A percentile compares a stretch with the other conserved stretches of the same genome.
Evolutionary conservation across 1,140 invertebrate species (phyloP).

Genomic region (Drosophila orosa): DNA sequence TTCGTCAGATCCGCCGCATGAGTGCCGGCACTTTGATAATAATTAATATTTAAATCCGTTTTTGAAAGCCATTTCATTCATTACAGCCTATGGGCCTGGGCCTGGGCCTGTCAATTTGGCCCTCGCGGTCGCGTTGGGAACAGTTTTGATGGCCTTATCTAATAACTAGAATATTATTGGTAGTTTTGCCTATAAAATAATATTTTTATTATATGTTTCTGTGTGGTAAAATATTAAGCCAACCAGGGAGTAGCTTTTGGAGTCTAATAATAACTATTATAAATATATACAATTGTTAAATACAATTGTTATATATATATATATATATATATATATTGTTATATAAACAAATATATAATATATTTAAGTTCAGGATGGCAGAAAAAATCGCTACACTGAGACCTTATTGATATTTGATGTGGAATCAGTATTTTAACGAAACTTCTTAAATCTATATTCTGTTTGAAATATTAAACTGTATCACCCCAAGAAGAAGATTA

Average conservation of each 20-base stretch:
- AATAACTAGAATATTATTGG: not conserved
- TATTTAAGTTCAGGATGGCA: too few relatives aligned
- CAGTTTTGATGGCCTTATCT: constrained; percentile 13
- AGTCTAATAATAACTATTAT: not conserved
- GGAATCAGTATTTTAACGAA: too few relatives aligned
- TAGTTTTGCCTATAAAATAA: not conserved
- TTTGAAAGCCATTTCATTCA: constrained; percentile 55
- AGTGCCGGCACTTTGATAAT: constrained; percentile 69
- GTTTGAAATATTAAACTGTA: too few relatives aligned
- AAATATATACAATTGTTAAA: too few relatives aligned
- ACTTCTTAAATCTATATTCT: too few relatives aligned
- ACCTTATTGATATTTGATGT: too few relatives aligned
- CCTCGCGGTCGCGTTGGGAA: not conserved
- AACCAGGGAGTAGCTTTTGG: too few relatives aligned
- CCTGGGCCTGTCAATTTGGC: constrained; percentile 19
- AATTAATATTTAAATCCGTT: constrained; percentile 72
- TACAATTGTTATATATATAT: too few relatives aligned
- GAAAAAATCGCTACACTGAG: too few relatives aligned
- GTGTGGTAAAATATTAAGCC: not conserved
- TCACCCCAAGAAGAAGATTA: too few relatives aligned
- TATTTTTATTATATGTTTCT: not conserved
- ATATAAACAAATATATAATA: too few relatives aligned
- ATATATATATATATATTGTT: too few relatives aligned
- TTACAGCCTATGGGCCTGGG: constrained; percentile 15
- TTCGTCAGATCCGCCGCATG: constrained; percentile 37